phyloP scores from a whole-genome alignment of 2,113 vertebrate genomes.

The Hyperopisus bebe region DNA sequence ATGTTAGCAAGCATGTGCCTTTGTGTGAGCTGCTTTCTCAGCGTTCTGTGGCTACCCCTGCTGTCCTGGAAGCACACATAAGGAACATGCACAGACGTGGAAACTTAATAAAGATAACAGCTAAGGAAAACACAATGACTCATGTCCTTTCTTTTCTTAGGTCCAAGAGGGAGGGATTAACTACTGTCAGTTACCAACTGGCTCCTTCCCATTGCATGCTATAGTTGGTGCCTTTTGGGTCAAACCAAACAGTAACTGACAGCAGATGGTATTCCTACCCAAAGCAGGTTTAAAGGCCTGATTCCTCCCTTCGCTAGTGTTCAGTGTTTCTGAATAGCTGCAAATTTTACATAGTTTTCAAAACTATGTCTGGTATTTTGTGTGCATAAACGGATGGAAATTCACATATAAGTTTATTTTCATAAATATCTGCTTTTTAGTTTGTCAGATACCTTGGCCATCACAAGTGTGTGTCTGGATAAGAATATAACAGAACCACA shows the following conservation, averaged over 20 bases:
- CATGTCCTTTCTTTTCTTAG: background rate
- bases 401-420: background rate
- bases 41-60: background rate
- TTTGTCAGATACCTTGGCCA: background rate
- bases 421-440: background rate
- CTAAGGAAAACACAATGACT: background rate
- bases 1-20: background rate
- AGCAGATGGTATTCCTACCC: background rate
- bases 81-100: background rate
- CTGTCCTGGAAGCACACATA: background rate
- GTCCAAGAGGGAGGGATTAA: background rate
- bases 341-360: background rate
- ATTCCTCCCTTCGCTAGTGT: background rate
- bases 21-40: background rate
- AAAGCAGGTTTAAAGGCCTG: background rate
- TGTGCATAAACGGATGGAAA: background rate
- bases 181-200: background rate
- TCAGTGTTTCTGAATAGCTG: background rate
- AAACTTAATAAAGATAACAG: background rate
- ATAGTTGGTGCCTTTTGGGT: background rate
- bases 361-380: background rate
- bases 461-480: background rate
- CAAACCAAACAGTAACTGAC: background rate
- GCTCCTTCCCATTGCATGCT: background rate
- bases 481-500: background rate